These are phyloP conservation scores for Mionectes macconnelli DNA, from an alignment of 2,113 vertebrate species.

Conservation along the genomic window DNA sequence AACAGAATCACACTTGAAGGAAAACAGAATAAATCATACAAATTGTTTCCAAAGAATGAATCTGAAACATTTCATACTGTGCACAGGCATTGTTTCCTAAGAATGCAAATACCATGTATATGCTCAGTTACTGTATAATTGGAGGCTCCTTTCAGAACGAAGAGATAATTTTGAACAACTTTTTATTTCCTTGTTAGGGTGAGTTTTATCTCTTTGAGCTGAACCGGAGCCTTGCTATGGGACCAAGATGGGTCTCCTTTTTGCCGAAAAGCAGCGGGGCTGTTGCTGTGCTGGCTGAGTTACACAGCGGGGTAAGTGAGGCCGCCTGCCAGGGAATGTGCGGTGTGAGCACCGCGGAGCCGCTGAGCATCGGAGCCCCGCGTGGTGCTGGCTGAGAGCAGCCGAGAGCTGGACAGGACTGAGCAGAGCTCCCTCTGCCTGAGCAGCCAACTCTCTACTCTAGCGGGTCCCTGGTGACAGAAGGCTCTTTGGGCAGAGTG, in stretches of 20 bases:
- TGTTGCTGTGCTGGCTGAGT: neutral
- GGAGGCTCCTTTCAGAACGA: neutral
- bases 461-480: neutral
- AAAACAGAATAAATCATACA: slow-evolving; percentile 58
- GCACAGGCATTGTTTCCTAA: neutral
- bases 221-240: neutral
- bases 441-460: neutral
- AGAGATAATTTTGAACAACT: neutral
- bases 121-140: neutral
- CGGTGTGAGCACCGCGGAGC: rapidly evolving
- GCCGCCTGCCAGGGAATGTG: neutral
- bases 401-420: neutral
- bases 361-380: neutral
- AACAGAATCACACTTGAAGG: slow-evolving; percentile 41
- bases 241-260: neutral
- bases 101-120: neutral
- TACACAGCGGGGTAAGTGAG: rapidly evolving
- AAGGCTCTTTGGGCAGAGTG: neutral
- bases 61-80: neutral
- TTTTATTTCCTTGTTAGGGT: neutral
- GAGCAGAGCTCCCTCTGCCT: neutral
- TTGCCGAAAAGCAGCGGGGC: neutral
- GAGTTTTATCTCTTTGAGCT: neutral
- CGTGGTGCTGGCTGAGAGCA: neutral
- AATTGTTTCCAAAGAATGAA: slow-evolving; percentile 45